Base-by-base conservation (phyloP, 2,797 vertebrate species). In the Vipera latastei region DNA sequence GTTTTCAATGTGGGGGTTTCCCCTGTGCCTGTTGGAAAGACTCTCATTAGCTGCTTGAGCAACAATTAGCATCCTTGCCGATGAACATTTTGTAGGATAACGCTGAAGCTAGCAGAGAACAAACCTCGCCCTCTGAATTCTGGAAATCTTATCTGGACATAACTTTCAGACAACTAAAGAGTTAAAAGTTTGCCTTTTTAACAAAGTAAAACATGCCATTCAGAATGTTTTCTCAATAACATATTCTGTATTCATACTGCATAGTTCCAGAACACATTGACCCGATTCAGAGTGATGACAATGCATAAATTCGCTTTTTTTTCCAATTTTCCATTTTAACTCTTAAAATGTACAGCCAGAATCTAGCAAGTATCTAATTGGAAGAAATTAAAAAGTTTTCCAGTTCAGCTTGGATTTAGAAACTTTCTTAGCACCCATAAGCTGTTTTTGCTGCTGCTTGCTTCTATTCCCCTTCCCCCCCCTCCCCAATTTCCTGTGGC, bases 1-100 rank as follows among this genome's bases (percentile, higher is more conserved):
- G 99, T 99, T 91, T 98, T 98, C 89, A 99, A 97, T 0, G 99
- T 99, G 0, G 99, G 98, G 0, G 98, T 99, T 95, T 99, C 99
- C 16, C 99, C 99, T 0, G 99, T 98, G 85, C 98, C 99, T 99
- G 92, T 4, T 12, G 65, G 48, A 32, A 4, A 0, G 53, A 44
- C 22, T 44, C 13, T 18, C 6, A 89, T 78, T 16, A 89, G 3
- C 12, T 55, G 13, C 26, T 8, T 48, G 44, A 53, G 28, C n/a
- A 25, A 6, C 86, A 53, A 61, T 48, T 61, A 53, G n/a, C 11
- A n/a, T 12, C 28, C 61, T 48, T 11, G 2, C 69, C 28, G 1
- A 48, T 78, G 44, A 22, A 32, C 28, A 51, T 89, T 60, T 59
- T 85, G 44, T 60, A 32, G 0, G 11, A 14, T 18, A 78, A 78